Percentiles rank a stretch among this genome's conserved stretches.
Conservation (phyloP, 2,113 vertebrate genomes). For the Caloenas nicobarica region DNA sequence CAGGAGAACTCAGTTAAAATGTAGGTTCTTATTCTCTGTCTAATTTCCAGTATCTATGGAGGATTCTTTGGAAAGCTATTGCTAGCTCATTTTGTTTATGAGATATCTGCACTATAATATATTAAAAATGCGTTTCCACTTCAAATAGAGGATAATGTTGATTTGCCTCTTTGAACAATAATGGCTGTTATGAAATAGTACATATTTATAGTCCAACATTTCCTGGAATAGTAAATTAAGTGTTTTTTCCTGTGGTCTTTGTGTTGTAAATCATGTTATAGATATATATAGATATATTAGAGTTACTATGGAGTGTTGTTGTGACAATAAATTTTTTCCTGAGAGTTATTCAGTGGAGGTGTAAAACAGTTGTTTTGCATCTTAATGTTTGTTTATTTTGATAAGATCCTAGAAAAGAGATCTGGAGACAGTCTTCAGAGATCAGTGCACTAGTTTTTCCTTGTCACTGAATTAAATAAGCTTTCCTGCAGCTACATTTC, state of each 20-base stretch:
- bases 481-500: background rate
- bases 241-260: background rate
- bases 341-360: background rate
- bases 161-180: background rate
- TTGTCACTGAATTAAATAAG: background rate
- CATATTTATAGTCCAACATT: background rate
- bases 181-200: background rate
- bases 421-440: background rate
- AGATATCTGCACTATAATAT: background rate
- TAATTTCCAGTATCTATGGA: background rate
- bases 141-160: background rate
- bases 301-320: background rate
- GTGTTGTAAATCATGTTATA: background rate
- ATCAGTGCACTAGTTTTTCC: background rate
- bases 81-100: background rate
- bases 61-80: background rate
- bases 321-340: background rate
- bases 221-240: background rate
- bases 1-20: background rate
- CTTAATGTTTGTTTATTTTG: background rate
- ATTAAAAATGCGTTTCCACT: background rate
- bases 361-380: background rate
- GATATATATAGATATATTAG: background rate
- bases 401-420: background rate
- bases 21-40: background rate